Evolutionary conservation across 2,797 vertebrate species (phyloP).

Genomic region (Gallinago nigripennis): DNA sequence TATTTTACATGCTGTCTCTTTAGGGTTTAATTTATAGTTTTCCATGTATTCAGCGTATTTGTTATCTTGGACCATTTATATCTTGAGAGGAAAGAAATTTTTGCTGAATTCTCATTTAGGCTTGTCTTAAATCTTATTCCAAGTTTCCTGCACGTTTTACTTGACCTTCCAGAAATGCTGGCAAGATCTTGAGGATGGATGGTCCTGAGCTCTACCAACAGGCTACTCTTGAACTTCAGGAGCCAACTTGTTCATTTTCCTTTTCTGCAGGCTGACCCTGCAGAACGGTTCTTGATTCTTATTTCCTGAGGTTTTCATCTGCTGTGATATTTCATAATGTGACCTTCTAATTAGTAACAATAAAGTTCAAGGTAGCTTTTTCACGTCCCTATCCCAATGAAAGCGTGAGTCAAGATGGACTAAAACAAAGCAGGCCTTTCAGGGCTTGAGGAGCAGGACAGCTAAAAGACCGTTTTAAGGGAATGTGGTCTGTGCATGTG

Average conservation of each 20-base stretch:
- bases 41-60: slow-evolving; percentile 24
- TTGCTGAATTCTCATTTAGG: slow-evolving; percentile 48
- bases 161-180: slow-evolving; percentile 37
- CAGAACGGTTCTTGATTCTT: not conserved
- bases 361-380: slow-evolving; percentile 48
- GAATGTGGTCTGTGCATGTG: not conserved
- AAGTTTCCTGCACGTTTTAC: slow-evolving; percentile 45
- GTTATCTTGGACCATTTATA: slow-evolving; percentile 37
- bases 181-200: slow-evolving; percentile 2
- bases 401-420: not conserved
- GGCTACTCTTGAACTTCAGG: not conserved
- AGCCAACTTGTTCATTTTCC: not conserved
- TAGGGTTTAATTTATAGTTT: slow-evolving; percentile 2
- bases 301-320: slow-evolving; percentile 35
- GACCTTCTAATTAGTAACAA: not conserved
- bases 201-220: not conserved
- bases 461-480: not conserved
- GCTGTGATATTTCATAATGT: not conserved
- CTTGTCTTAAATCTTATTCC: slow-evolving; percentile 40
- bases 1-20: not conserved
- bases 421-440: not conserved
- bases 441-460: not conserved
- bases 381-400: not conserved
- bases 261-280: not conserved
- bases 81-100: slow-evolving; percentile 54